Evolutionary conservation across 2,797 vertebrate species (phyloP), one percentile per base, ranked within the genome.

Genomic region (Spinus olivaceus): DNA sequence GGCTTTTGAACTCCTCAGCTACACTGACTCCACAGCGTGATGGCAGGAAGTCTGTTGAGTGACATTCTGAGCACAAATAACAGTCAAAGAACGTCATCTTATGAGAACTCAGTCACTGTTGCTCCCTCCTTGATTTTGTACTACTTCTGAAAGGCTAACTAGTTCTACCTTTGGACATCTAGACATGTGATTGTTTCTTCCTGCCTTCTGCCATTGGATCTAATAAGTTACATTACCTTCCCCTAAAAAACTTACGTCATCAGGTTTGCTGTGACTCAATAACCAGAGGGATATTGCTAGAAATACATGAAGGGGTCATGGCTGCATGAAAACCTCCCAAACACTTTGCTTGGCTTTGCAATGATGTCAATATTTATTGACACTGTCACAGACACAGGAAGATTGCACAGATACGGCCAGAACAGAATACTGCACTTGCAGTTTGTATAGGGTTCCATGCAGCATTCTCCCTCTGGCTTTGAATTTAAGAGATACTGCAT

Each of bases 281-380:
- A 76, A 73, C 46, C 30, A 28, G 28, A 46, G n/a, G 10, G 14
- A n/a, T 56, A 51, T 63, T 74, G 77, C 21, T 80, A 59, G 59
- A 91, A 64, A 82, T 5, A 14, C 3, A 21, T 25, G 47, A 86
- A 72, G 61, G 35, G 42, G 79, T 81, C 50, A 61, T 42, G 44
- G 9, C 56, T 51, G 60, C 92, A 88, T 47, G 73, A 95, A 96
- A 95, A 79, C 41, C 66, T 91, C 85, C 82, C 86, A 90, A 37
- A 96, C 21, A n/a, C 12, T 90, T 86, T 85, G 33, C 69, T 80
- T 87, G 86, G 64, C 77, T 93, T 94, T 86, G 83, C 66, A 78
- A 53, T 1, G 76, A 56, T 88, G 83, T 89, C 88, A 87, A 47
- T 87, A 90, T 81, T 93, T 95, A 88, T 88, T 95, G 94, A 88